Evolutionary conservation across 2,113 vertebrate species (phyloP).

Genomic region (Scolopax mira): DNA sequence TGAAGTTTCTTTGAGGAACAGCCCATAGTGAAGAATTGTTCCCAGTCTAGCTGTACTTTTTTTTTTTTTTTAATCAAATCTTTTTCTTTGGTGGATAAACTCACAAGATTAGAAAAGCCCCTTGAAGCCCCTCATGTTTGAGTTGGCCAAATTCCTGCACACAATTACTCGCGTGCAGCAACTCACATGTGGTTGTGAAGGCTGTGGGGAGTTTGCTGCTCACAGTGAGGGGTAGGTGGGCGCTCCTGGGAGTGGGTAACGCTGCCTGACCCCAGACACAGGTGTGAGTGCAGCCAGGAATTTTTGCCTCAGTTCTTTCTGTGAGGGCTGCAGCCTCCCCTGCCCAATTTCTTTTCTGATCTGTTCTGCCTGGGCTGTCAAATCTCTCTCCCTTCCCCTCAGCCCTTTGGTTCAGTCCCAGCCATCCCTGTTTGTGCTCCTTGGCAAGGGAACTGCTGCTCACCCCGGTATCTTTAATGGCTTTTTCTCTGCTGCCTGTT

Average conservation of each 20-base stretch:
- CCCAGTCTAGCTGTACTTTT: conserved; percentile 5
- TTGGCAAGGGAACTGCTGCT: background rate
- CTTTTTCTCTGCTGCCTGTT: background rate
- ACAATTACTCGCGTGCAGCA: conserved; percentile 8
- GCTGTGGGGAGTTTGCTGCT: background rate
- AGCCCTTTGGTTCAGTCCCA: background rate
- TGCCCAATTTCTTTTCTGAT: background rate
- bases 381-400: accelerated
- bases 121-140: conserved; percentile 55
- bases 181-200: conserved; percentile 4
- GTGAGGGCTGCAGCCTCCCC: background rate
- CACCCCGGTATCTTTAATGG: background rate
- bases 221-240: too few species aligned
- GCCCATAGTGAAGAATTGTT: background rate
- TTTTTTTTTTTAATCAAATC: conserved; percentile 43
- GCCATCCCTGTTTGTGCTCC: background rate
- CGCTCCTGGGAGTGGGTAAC: too few species aligned
- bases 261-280: too few species aligned
- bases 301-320: background rate
- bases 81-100: conserved; percentile 45
- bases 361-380: background rate
- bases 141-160: conserved; percentile 29
- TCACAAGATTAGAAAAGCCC: conserved; percentile 52
- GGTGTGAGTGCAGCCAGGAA: background rate
- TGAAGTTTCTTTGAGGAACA: background rate